A percentile compares a stretch with the other conserved stretches of the same genome.
These are phyloP conservation scores for Carapus acus DNA, from an alignment of 2,797 vertebrate genomes.

Conservation along the genomic window DNA sequence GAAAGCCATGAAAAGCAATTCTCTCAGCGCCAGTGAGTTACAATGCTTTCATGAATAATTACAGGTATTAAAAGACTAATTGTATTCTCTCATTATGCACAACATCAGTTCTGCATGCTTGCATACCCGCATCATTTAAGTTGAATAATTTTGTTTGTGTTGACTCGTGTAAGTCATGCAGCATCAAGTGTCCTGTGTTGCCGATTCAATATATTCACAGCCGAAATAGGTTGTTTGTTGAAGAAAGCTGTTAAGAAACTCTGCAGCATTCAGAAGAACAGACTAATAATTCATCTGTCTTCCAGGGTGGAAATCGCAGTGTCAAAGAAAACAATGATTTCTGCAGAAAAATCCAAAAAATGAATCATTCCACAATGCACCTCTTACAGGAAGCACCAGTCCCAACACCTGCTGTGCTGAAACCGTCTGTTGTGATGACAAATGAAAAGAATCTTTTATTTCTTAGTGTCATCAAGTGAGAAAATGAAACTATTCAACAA, in stretches of 20 bases:
- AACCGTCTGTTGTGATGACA: no score
- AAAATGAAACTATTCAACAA: no score
- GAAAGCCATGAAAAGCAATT: constrained; percentile 44
- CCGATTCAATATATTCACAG: constrained; percentile 14
- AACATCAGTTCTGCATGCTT: constrained; percentile 39
- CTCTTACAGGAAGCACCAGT: no score
- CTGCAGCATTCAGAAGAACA: no score
- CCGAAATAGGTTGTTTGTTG: constrained; percentile 14
- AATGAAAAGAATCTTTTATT: no score
- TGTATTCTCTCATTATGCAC: constrained; percentile 52
- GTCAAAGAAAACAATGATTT: background rate
- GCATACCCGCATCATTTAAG: constrained; percentile 30
- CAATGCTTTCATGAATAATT: constrained; percentile 55
- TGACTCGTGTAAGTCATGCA: constrained; percentile 31
- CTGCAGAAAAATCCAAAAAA: no score
- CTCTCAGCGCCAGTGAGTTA: constrained; percentile 38
- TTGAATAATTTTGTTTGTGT: constrained; percentile 39
- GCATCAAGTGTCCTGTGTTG: constrained; percentile 33
- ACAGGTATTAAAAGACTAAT: constrained; percentile 53
- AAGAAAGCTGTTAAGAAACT: constrained; percentile 13
- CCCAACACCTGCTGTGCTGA: no score
- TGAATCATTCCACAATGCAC: no score
- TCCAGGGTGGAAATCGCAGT: no score
- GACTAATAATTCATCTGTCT: no score
- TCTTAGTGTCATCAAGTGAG: no score